Conservation (phyloP, 2,797 vertebrate species). For the Cuniculus paca region DNA sequence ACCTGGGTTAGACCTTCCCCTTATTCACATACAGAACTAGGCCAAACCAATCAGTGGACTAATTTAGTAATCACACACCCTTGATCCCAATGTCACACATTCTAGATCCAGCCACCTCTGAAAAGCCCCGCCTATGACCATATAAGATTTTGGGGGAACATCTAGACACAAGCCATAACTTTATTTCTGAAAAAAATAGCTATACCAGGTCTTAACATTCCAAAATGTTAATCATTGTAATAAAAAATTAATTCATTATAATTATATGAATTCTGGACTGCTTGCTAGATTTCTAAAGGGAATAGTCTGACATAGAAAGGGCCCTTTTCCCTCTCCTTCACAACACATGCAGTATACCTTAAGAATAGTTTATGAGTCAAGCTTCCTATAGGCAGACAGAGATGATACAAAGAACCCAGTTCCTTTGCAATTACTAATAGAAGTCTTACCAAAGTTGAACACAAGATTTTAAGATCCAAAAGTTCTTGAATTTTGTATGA, state of each 20-base stretch:
- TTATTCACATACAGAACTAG: background rate
- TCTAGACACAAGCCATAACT: background rate
- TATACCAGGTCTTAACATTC: background rate
- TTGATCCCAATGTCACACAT: background rate
- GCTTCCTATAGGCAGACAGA: background rate
- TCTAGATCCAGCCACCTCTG: background rate
- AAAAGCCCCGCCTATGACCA: background rate
- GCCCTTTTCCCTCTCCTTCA: background rate
- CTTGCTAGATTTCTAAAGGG: background rate
- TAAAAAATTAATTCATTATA: background rate
- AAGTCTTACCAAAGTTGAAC: background rate
- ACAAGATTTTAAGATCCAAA: background rate
- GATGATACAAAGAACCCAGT: background rate
- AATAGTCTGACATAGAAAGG: background rate
- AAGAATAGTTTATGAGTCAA: background rate
- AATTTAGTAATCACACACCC: background rate
- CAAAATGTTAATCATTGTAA: constrained; percentile 26
- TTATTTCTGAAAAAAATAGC: background rate
- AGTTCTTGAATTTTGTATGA: background rate
- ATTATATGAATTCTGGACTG: background rate
- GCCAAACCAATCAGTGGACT: background rate
- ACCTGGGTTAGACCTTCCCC: background rate
- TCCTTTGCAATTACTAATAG: background rate
- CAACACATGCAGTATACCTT: rapidly evolving
- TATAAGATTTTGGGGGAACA: background rate